phyloP scores from a whole-genome alignment of 1,140 invertebrate genomes.

The Sycophila sp. region DNA sequence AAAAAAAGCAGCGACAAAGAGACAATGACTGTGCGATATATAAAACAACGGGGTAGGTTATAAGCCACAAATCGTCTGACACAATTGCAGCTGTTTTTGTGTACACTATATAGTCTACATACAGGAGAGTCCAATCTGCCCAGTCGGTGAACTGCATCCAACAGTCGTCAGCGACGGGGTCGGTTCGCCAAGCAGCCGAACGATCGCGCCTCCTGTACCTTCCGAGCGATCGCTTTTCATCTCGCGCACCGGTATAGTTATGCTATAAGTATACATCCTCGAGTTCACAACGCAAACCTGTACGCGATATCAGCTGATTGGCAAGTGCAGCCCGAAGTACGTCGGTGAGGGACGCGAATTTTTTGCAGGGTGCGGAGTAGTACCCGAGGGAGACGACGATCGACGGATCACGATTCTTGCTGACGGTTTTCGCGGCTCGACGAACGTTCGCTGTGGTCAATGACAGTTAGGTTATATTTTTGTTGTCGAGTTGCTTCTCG shows the following conservation, averaged over 20 bases:
- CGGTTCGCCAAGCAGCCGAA: background rate
- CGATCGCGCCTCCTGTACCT: background rate
- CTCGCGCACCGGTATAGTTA: background rate
- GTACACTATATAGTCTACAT: too few relatives aligned
- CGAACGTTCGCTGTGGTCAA: background rate
- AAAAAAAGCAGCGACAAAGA: constrained; percentile 1
- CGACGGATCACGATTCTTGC: too few relatives aligned
- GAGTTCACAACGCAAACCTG: background rate
- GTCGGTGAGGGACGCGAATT: background rate
- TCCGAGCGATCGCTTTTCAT: background rate
- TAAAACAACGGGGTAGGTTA: constrained; percentile 11
- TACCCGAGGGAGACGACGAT: background rate
- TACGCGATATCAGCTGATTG: constrained; percentile 6
- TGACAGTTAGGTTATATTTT: constrained; percentile 18
- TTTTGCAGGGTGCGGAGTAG: background rate
- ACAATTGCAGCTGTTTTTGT: constrained; percentile 22
- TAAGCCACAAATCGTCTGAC: background rate
- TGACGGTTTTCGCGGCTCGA: background rate
- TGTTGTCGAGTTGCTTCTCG: constrained; percentile 5
- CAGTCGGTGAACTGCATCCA: too few relatives aligned
- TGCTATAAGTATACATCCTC: too few relatives aligned
- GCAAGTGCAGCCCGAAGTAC: background rate
- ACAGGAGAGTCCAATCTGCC: too few relatives aligned
- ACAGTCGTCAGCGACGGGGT: too few relatives aligned
- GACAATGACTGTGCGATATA: constrained; percentile 16